Base-by-base conservation (phyloP, 2,113 vertebrate genomes). In the Stegastes partitus region DNA sequence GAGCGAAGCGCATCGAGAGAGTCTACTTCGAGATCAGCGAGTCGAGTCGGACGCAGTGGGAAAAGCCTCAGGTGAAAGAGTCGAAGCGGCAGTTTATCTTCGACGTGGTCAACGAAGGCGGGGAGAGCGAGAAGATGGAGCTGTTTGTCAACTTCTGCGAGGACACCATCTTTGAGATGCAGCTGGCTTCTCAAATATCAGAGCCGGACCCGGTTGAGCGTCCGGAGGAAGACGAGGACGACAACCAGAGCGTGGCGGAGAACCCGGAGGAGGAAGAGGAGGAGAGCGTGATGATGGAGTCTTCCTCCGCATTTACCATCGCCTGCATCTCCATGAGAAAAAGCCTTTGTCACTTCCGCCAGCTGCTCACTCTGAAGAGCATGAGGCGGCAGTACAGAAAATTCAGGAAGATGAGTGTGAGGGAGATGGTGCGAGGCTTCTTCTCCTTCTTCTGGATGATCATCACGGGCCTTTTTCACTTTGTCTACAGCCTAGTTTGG, bases 111-210 rank as follows among this genome's bases (percentile, higher is more conserved):
- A 99, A 99, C 22, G 97, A 99, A 89, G 97, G 98, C 0, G 98
- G 98, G 11, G 98, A 99, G 81, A 97, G 97, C n/a, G 98, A 99
- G 84, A 99, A 99, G 93, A 99, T 99, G 98, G 98, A 99, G 51
- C 94, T 99, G 9, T 99, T 99, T 59, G 98, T 99, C n/a, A 99
- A 98, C 87, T 99, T 99, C 90, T 99, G 98, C 25, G 98, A 99
- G 87, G 98, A 99, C 79, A 99, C 98, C 0, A 99, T 99, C 89
- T 99, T 99, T 85, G 98, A 99, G 93, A 99, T 99, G 98, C 98
- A 99, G 67, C 80, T 99, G 55, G 98, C 98, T 0, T 98, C 98
- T 0, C 96, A 98, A 83, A 99, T 99, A 78, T 99, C 98, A 1
- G 98, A 99, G 83, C 95, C 96, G 0, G 98, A 99, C 74, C 91